Evolutionary conservation across 2,888 invertebrate species (phyloP).

Genomic region (Pyrrhia umbra): DNA sequence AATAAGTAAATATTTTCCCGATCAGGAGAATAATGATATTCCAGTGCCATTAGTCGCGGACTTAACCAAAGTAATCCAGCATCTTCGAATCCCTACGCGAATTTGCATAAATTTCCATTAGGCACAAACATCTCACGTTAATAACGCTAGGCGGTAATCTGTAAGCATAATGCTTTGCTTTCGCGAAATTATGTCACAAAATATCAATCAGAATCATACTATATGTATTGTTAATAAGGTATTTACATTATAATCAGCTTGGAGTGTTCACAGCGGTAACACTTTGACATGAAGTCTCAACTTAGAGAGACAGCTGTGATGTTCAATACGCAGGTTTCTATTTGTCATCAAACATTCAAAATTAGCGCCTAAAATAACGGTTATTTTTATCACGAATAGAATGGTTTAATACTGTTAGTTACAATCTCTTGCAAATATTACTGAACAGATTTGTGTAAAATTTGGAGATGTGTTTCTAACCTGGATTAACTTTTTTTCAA

Average conservation of each 20-base stretch:
- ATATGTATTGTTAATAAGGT: neutral
- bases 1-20: neutral
- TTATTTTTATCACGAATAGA: too few species aligned
- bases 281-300: neutral
- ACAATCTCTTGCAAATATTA: too few species aligned
- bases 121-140: constrained; percentile 16
- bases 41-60: constrained; percentile 14
- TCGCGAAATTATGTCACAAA: constrained; percentile 20
- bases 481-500: too few species aligned
- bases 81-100: constrained; percentile 27
- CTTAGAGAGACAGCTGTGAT: neutral
- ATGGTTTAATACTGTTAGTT: too few species aligned
- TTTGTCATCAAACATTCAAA: too few species aligned
- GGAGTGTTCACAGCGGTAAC: neutral
- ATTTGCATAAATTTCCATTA: constrained; percentile 55
- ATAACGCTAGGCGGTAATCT: constrained; percentile 21
- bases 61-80: constrained; percentile 36
- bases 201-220: neutral
- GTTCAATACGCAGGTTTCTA: neutral
- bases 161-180: constrained; percentile 6
- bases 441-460: too few species aligned
- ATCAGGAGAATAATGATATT: constrained; percentile 22
- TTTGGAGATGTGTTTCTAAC: too few species aligned
- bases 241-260: neutral
- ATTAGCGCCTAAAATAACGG: too few species aligned